Base-by-base conservation (phyloP, 2,888 invertebrate species). In the Drosophila maculinotata region DNA sequence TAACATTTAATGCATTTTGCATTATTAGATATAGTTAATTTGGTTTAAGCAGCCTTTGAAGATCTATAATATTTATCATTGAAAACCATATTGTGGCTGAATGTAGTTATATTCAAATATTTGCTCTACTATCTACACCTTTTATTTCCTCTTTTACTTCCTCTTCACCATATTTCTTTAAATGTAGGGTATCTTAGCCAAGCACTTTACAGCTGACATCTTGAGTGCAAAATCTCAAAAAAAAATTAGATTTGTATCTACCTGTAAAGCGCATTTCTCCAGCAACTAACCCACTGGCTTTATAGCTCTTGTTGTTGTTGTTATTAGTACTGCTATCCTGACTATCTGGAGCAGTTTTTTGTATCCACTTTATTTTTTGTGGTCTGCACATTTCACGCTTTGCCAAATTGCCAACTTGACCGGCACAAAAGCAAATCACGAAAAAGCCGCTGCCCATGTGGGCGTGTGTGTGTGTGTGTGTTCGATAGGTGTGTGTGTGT, bases 331-430 rank as follows among this genome's bases (percentile, higher is more conserved):
- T 56, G 59, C 58, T 74, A 72, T 67, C 52, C 69, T 62, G 62
- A 10, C 31, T 64, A 69, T 62, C 44, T 76, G 48, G 76, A 69
- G 77, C 71, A 67, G 59, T 53, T 71, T 62, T 64, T 62, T 17
- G 7, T n/a, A 23, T 28, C 3, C 12, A 42, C 38, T 51, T 28
- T 48, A 49, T 45, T 57, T 67, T 47, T 56, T 66, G 84, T 63
- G 77, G 76, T 71, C 60, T 69, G 76, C 64, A 44, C 76, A 80
- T 80, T 83, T 83, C 82, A 83, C 82, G 82, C 82, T 86, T 83
- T 83, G 86, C 86, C 86, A 86, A 83, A 86, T 83, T 86, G 84
- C 84, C 69, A 83, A 86, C 87, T 83, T 83, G 81, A 86, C 81
- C 81, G 77, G 81, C 76, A 72, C 71, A 65, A 78, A 76, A 58